Percentiles rank a stretch among this genome's conserved stretches.
Conservation (phyloP, 2,888 invertebrate species). For the Heteromurus nitidus region DNA sequence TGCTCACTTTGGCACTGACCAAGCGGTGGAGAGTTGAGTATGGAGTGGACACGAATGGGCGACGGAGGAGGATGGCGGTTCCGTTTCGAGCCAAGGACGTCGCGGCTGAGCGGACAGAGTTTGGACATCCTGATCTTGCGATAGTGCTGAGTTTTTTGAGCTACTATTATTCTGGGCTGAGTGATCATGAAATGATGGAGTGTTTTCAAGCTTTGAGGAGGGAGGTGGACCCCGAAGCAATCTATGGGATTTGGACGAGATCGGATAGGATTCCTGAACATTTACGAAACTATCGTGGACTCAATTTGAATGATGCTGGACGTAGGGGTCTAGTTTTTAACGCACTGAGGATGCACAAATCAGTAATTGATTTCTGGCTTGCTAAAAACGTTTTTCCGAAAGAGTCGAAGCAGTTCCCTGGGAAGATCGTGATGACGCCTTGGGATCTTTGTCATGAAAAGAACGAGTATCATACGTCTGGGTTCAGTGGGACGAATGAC, state of each 20-base stretch:
- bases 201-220: constrained; percentile 44
- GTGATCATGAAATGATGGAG: constrained; percentile 59
- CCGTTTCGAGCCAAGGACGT: constrained; percentile 68
- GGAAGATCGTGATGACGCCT: constrained; percentile 50
- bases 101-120: constrained; percentile 68
- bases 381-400: constrained; percentile 38
- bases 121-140: constrained; percentile 70
- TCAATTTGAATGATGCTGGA: constrained; percentile 45
- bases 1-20: constrained; percentile 51
- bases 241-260: constrained; percentile 35
- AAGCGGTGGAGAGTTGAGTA: constrained; percentile 72
- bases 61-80: constrained; percentile 64
- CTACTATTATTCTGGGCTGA: constrained; percentile 70
- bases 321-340: constrained; percentile 12
- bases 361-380: constrained; percentile 58
- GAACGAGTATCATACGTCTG: constrained; percentile 16
- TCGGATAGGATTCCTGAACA: neutral
- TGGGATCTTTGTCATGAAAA: constrained; percentile 55
- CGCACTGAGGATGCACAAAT: constrained; percentile 36
- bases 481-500: constrained; percentile 67
- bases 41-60: constrained; percentile 60
- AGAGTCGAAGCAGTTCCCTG: constrained; percentile 61
- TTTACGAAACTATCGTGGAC: neutral
- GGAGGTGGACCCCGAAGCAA: neutral
- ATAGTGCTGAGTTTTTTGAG: constrained; percentile 67